Evolutionary conservation across 2,888 invertebrate species (phyloP).

Genomic region (Octonoba sinensis): DNA sequence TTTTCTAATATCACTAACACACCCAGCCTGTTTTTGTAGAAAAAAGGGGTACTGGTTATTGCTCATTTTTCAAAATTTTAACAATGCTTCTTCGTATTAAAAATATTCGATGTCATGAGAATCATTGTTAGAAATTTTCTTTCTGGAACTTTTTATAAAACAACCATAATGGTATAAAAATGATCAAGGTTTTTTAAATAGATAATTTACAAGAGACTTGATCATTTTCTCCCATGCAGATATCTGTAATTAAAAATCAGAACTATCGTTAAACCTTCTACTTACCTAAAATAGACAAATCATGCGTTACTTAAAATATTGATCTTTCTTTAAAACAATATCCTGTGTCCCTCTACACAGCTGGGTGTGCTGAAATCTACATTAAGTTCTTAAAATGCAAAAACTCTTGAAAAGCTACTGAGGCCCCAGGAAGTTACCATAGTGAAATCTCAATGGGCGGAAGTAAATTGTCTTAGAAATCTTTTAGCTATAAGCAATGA

Average conservation of each 20-base stretch:
- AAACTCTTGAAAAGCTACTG: conserved; percentile 57
- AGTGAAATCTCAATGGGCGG: conserved; percentile 63
- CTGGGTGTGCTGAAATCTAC: conserved; percentile 35
- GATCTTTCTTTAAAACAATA: not conserved
- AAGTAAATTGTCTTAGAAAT: conserved; percentile 61
- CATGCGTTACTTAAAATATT: no score
- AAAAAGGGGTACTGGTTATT: conserved; percentile 1
- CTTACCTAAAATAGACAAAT: no score
- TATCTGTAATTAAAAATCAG: no score
- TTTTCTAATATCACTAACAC: conserved; percentile 34
- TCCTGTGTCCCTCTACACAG: not conserved
- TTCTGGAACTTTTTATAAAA: no score
- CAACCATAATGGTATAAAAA: no score
- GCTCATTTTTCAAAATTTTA: not conserved
- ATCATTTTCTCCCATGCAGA: no score
- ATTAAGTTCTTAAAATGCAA: conserved; percentile 60
- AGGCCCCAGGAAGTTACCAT: conserved; percentile 63
- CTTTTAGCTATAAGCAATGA: conserved; percentile 63
- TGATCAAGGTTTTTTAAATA: no score
- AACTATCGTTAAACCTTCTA: no score
- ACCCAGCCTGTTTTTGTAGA: conserved; percentile 3
- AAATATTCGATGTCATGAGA: no score
- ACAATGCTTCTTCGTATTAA: not conserved
- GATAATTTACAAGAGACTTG: no score
- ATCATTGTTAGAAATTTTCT: no score